These are phyloP conservation scores for Cheilosia soror DNA, from an alignment of 2,888 invertebrate genomes.

Conservation along the genomic window DNA sequence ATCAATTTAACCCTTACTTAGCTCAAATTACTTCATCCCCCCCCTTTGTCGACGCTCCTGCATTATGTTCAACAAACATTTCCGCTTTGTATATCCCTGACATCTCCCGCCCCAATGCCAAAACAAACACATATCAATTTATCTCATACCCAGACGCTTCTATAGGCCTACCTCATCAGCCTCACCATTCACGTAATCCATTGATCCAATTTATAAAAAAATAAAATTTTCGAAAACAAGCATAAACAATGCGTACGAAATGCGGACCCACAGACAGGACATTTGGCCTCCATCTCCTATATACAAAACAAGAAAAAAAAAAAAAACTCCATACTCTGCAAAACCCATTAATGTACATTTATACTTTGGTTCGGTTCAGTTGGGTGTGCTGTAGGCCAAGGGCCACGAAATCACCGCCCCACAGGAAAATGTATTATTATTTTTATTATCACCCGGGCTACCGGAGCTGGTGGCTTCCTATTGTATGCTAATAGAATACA, in stretches of 20 bases:
- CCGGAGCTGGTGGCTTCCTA: conserved; percentile 67
- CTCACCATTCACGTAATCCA: conserved; percentile 64
- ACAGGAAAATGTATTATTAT: conserved; percentile 63
- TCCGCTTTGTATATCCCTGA: conserved; percentile 16
- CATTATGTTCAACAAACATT: conserved; percentile 24
- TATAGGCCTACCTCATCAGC: conserved; percentile 2
- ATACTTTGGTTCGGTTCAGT: conserved; percentile 34
- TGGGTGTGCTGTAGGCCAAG: conserved; percentile 37
- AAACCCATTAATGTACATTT: conserved; percentile 65
- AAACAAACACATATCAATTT: conserved; percentile 42
- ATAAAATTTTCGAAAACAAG: conserved; percentile 45
- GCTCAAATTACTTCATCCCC: conserved; percentile 12
- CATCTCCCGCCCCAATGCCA: neutral
- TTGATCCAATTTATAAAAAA: conserved; percentile 68
- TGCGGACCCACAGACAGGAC: conserved; percentile 11
- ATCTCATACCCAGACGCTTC: conserved; percentile 1
- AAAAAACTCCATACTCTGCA: conserved; percentile 41
- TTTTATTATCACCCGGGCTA: conserved; percentile 68
- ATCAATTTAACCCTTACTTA: conserved; percentile 30
- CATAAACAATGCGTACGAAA: conserved; percentile 65
- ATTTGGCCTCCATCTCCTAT: neutral
- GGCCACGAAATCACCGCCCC: conserved; percentile 60
- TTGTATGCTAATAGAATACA: conserved; percentile 75
- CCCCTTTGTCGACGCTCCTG: conserved; percentile 11
- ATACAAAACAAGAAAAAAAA: conserved; percentile 17